These are phyloP conservation scores for Diarsia dahlii DNA, from an alignment of 2,888 invertebrate genomes.

Conservation along the genomic window DNA sequence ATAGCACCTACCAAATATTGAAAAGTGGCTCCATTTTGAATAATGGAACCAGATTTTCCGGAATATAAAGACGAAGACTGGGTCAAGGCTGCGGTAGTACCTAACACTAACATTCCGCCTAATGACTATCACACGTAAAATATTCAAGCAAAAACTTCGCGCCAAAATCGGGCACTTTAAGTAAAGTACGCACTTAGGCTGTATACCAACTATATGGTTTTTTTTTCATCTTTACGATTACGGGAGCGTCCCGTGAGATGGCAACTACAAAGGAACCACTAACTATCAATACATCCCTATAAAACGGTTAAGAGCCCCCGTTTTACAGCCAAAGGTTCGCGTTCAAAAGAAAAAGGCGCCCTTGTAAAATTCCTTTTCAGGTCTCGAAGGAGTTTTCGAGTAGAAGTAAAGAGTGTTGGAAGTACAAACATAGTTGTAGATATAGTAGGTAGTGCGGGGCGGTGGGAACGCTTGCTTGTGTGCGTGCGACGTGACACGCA, in stretches of 20 bases:
- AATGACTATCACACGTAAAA: conserved; percentile 46
- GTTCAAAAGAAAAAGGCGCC: conserved; percentile 85
- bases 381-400: conserved; percentile 85
- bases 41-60: conserved; percentile 63
- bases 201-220: conserved; percentile 64
- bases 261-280: conserved; percentile 81
- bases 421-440: conserved; percentile 75
- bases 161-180: conserved; percentile 50
- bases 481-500: conserved; percentile 79
- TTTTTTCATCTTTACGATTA: conserved; percentile 78
- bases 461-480: conserved; percentile 75
- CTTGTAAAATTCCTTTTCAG: conserved; percentile 88
- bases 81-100: conserved; percentile 62
- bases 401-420: conserved; percentile 71
- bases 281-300: conserved; percentile 80
- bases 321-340: conserved; percentile 83
- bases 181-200: conserved; percentile 59
- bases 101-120: conserved; percentile 61
- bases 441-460: conserved; percentile 80
- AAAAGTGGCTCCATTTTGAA: conserved; percentile 60
- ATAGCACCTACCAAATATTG: conserved; percentile 50
- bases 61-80: conserved; percentile 51
- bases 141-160: conserved; percentile 52
- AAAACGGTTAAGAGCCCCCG: conserved; percentile 80
- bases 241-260: conserved; percentile 72